phyloP scores from a whole-genome alignment of 2,888 invertebrate species.

The Silvanus unidentatus region DNA sequence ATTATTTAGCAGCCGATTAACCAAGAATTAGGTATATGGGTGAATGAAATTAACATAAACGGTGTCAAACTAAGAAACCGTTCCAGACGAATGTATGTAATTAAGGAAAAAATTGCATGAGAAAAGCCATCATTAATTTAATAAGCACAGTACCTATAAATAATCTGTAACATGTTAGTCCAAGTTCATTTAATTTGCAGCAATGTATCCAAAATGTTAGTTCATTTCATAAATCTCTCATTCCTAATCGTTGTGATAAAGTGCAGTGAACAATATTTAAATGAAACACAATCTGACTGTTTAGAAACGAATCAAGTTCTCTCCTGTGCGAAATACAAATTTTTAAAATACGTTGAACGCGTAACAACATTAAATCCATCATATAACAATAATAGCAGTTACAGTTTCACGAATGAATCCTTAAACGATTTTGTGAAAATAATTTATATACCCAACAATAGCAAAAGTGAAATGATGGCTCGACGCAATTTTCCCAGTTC shows the following conservation, averaged over 20 bases:
- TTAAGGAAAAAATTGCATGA: no score
- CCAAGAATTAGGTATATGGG: no score
- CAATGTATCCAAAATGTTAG: constrained; percentile 1
- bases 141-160: no score
- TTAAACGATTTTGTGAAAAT: constrained; percentile 26
- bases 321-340: constrained; percentile 34
- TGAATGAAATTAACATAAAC: no score
- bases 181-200: no score
- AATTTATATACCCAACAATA: constrained; percentile 24
- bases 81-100: no score
- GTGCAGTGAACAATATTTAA: constrained; percentile 30
- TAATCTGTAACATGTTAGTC: no score
- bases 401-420: constrained; percentile 14
- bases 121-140: no score
- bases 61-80: no score
- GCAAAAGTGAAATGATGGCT: constrained; percentile 6
- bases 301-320: constrained; percentile 22
- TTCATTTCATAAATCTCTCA: background rate
- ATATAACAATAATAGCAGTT: constrained; percentile 16
- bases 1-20: no score
- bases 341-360: constrained; percentile 30
- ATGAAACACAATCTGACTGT: constrained; percentile 31
- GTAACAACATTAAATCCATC: background rate
- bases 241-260: constrained; percentile 12
- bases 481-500: constrained; percentile 14